A percentile compares a stretch with the other conserved stretches of the same genome.
phyloP scores from a whole-genome alignment of 2,888 invertebrate species.

The Branchinecta sandiegonensis region DNA sequence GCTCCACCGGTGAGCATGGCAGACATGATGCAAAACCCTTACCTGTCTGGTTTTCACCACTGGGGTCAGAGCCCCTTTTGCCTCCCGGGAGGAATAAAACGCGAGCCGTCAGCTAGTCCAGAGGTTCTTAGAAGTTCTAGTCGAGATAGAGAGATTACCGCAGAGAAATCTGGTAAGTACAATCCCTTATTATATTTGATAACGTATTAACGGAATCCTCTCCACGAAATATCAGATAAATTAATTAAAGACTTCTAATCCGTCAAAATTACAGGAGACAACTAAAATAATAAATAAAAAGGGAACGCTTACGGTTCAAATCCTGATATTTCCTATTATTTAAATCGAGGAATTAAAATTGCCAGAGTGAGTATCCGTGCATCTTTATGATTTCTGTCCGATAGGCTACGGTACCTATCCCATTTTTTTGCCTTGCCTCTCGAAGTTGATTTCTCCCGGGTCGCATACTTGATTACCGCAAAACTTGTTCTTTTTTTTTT shows the following conservation, averaged over 20 bases:
- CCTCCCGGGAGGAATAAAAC: background rate
- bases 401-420: no score
- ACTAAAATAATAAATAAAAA: background rate
- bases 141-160: background rate
- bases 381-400: no score
- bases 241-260: background rate
- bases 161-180: background rate
- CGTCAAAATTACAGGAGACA: background rate
- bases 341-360: no score
- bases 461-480: no score
- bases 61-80: background rate
- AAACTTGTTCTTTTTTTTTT: no score
- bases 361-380: no score
- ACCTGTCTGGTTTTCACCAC: background rate
- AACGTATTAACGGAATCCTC: background rate
- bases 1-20: background rate
- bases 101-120: slow-evolving; percentile 3
- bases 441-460: no score
- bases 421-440: no score
- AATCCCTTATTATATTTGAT: background rate
- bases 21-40: slow-evolving; percentile 7
- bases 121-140: slow-evolving; percentile 1
- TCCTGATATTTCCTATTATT: no score
- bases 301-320: no score
- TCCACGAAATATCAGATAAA: background rate